These are phyloP conservation scores for Helicorthomorpha holstii DNA, from an alignment of 1,140 invertebrate species.

Conservation along the genomic window DNA sequence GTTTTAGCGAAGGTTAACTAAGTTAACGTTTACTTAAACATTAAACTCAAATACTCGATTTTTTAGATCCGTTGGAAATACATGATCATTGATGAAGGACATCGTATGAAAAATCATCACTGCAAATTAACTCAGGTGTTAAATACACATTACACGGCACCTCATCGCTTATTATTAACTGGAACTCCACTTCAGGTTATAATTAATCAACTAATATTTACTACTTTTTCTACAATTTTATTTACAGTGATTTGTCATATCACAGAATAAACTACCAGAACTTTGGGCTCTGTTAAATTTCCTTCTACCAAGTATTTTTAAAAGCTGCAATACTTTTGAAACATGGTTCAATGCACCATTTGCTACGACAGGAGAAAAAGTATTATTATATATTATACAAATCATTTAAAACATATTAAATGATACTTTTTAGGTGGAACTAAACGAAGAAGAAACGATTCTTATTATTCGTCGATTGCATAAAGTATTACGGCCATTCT, in stretches of 20 bases:
- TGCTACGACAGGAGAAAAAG: slow-evolving; percentile 91
- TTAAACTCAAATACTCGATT: not conserved
- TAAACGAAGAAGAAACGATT: slow-evolving; percentile 99
- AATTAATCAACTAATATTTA: not conserved
- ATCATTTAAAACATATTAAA: not conserved
- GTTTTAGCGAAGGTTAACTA: slow-evolving; percentile 65
- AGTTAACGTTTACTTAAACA: not conserved
- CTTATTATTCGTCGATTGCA: slow-evolving; percentile 97
- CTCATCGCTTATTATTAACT: slow-evolving; percentile 83
- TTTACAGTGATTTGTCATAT: slow-evolving; percentile 8
- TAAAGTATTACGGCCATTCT: slow-evolving; percentile 93
- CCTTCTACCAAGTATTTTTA: slow-evolving; percentile 92
- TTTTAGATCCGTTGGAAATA: slow-evolving; percentile 86
- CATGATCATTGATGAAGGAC: slow-evolving; percentile 99
- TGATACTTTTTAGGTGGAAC: slow-evolving; percentile 49
- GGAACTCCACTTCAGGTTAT: slow-evolving; percentile 74
- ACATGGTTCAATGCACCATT: slow-evolving; percentile 99
- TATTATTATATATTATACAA: no score
- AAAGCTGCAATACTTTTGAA: slow-evolving; percentile 93
- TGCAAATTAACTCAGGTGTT: slow-evolving; percentile 91
- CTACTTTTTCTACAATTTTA: not conserved
- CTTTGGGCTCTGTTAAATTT: slow-evolving; percentile 98
- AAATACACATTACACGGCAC: slow-evolving; percentile 90
- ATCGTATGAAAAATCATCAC: slow-evolving; percentile 99
- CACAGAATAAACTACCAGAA: slow-evolving; percentile 90